These are phyloP conservation scores for Erpornis zantholeuca DNA, from an alignment of 2,113 vertebrate genomes.

Conservation along the genomic window DNA sequence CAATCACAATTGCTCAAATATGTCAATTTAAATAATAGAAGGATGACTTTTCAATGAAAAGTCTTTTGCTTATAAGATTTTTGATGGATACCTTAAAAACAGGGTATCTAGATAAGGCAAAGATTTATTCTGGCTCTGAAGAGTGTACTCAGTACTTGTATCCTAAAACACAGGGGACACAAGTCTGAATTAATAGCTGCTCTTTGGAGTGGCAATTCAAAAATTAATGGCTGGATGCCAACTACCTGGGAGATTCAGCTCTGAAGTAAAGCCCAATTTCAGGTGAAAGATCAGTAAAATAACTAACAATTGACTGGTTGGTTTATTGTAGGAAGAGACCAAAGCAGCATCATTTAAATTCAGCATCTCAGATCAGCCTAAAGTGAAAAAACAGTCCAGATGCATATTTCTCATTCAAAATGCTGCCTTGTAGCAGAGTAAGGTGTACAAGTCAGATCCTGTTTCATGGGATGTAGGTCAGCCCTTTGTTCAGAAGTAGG, in stretches of 20 bases:
- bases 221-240: background rate
- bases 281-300: background rate
- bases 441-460: background rate
- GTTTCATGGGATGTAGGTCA: background rate
- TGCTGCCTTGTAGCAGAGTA: background rate
- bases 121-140: background rate
- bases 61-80: background rate
- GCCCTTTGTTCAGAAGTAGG: background rate
- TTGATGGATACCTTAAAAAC: background rate
- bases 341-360: background rate
- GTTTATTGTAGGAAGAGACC: background rate
- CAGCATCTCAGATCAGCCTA: background rate
- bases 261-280: background rate
- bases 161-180: background rate
- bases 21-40: background rate
- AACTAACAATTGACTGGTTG: rapidly evolving
- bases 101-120: background rate
- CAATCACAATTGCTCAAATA: background rate
- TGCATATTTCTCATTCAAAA: background rate
- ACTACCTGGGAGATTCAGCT: background rate
- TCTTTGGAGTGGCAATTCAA: background rate
- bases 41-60: background rate
- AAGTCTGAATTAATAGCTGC: background rate
- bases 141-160: background rate
- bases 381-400: background rate